Evolutionary conservation across 2,888 invertebrate genomes (phyloP), one percentile per base, ranked within the genome.

Genomic region (Trichacis sp.): DNA sequence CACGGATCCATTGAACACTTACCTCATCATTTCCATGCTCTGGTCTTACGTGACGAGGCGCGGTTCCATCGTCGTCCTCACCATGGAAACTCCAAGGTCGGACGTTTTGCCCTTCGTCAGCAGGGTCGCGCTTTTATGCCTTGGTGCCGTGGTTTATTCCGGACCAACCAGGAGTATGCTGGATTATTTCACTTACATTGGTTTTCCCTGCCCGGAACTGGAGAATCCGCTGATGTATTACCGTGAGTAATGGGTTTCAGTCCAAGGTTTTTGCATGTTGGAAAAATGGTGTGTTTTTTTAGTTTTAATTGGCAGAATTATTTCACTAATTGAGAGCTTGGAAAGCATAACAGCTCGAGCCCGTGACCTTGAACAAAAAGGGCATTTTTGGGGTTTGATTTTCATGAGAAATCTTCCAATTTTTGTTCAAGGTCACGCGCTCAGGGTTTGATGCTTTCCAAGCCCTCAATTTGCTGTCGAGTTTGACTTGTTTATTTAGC

Each of bases 191-290:
- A 93, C 95, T 56, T 92, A 92, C 68, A 95, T 98, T 71, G 98
- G 98, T 1, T 97, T 97, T 82, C 97, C 97, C 0, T 98, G 98
- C 84, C 98, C 98, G 0, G 95, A 96, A 80, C 86, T 97, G 48
- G 98, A 98, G 81, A 98, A 98, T 85, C 98, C 98, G 0, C 87
- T 98, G n/a, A 97, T 97, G 93, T 98, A 97, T 85, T 98, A 97
- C 81, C 87, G 96, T 96, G 86, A 90, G 94, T 89, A 47, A 52
- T 17, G 18, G 0, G 9, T 43, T 20, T 46, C 3, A 17, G 18
- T 4, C 38, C 19, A 8, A 38, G 43, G 15, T 18, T 19, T 40
- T 56, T 33, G 14, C 20, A n/a, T 19, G 6, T 50, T n/a, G n/a
- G n/a, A n/a, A 12, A 11, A 36, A 36, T 36, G 3, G n/a, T 3